Evolutionary conservation across 2,113 vertebrate genomes (phyloP), one percentile per base, ranked within the genome.

Genomic region (Willisornis vidua): DNA sequence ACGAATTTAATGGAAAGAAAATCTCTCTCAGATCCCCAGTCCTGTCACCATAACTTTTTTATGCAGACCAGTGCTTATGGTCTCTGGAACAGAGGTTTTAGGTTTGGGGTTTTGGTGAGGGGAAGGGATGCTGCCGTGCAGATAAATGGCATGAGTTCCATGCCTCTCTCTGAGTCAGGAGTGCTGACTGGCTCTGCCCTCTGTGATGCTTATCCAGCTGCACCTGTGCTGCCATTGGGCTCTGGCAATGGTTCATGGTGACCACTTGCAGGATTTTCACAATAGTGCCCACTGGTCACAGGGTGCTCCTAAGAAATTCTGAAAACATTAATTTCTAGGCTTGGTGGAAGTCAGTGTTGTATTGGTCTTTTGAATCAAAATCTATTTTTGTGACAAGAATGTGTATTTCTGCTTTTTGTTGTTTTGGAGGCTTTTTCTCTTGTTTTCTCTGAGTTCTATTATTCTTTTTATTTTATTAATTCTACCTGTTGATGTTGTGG

Each of bases 81-180:
- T 41, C 37, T 87, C 0, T 33, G 37, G 23, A 67, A 51, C 18
- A 35, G 25, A 55, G 7, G 15, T 13, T 74, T 68, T 65, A 35
- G 39, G 10, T n/a, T 61, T 70, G 12, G 7, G 37, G 15, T 19
- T 62, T 85, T 52, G 52, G 13, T 19, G 46, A 65, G 29, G 5
- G 25, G 48, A 31, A 61, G 14, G 26, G 43, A 19, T 68, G 28
- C 41, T 51, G 24, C 37, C 3, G 1, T 51, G 1, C 0, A 2
- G 12, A 37, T 2, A 4, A 68, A 39, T 31, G 31, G 9, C 43
- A 19, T 2, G 8, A 61, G 39, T 84, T 89, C 7, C 25, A 12
- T 72, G 13, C 39, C 68, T 1, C 1, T 33, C 33, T 65, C 26
- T 18, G 37, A 54, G n/a, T 37, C 57, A 33, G 31, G 33, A 63